Evolutionary conservation across 2,797 vertebrate species (phyloP).

Genomic region (Kryptopterus vitreolus): DNA sequence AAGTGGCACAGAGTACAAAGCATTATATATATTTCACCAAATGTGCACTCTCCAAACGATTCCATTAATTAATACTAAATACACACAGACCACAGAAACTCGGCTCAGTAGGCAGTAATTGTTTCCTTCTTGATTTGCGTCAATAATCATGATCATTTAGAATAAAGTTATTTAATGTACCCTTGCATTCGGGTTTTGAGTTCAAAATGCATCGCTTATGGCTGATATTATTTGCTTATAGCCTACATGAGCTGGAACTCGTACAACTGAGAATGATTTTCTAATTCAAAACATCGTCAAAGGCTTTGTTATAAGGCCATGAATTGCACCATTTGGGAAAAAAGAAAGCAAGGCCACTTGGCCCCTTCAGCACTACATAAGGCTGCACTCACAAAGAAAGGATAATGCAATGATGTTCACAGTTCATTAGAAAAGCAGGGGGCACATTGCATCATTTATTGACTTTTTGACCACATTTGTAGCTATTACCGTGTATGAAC

Average conservation of each 20-base stretch:
- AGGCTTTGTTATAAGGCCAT: neutral
- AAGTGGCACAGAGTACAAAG: neutral
- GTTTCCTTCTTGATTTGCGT: neutral
- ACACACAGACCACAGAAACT: neutral
- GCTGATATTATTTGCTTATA: neutral
- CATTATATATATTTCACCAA: neutral
- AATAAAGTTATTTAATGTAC: neutral
- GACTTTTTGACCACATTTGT: neutral
- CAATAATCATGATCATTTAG: neutral
- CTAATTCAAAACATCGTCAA: neutral
- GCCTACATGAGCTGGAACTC: neutral
- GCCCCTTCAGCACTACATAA: neutral
- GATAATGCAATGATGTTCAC: neutral
- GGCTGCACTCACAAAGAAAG: neutral
- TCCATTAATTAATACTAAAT: neutral
- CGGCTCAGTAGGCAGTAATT: neutral
- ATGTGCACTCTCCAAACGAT: neutral
- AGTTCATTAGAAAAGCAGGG: neutral
- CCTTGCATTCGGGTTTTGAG: too few relatives aligned
- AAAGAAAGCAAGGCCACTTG: neutral
- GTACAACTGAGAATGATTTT: neutral
- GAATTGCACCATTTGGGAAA: neutral
- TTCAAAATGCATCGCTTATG: neutral
- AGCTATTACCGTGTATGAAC: neutral
- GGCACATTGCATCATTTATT: neutral